These are phyloP conservation scores for Tetraneura akinire DNA, from an alignment of 1,140 invertebrate genomes.

Conservation along the genomic window DNA sequence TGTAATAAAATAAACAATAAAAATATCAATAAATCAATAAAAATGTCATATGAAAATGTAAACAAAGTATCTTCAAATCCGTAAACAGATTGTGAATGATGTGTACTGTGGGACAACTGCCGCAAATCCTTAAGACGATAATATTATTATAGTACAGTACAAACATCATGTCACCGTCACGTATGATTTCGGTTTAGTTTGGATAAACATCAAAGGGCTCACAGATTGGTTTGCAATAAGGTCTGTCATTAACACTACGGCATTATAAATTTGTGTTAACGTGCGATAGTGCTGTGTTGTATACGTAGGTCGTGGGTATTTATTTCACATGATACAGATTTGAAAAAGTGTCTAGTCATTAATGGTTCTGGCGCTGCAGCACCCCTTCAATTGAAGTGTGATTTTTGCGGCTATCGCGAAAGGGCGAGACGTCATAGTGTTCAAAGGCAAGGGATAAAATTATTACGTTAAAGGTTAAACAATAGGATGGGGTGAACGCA, in stretches of 20 bases:
- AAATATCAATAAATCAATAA: no score
- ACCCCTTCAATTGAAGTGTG: slow-evolving; percentile 41
- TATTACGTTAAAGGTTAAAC: slow-evolving; percentile 24
- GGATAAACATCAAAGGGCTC: neutral
- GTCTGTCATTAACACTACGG: slow-evolving; percentile 23
- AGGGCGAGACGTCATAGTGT: neutral
- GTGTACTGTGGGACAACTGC: no score
- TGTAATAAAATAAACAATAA: no score
- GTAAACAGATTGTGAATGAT: no score
- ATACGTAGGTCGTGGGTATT: no score
- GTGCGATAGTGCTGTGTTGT: neutral
- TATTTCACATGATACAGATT: slow-evolving; percentile 25
- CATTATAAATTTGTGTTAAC: slow-evolving; percentile 31
- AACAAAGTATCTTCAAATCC: no score
- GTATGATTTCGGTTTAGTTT: neutral
- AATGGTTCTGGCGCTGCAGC: neutral
- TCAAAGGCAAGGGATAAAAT: slow-evolving; percentile 17
- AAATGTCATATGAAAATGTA: no score
- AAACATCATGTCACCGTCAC: no score
- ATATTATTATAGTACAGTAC: no score
- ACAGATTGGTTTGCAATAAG: neutral
- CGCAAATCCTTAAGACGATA: no score
- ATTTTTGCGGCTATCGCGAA: neutral
- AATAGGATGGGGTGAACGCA: neutral
- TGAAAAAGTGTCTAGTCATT: slow-evolving; percentile 38